These are phyloP conservation scores for Catamblyrhynchus diadema DNA, from an alignment of 2,797 vertebrate species.

Conservation along the genomic window DNA sequence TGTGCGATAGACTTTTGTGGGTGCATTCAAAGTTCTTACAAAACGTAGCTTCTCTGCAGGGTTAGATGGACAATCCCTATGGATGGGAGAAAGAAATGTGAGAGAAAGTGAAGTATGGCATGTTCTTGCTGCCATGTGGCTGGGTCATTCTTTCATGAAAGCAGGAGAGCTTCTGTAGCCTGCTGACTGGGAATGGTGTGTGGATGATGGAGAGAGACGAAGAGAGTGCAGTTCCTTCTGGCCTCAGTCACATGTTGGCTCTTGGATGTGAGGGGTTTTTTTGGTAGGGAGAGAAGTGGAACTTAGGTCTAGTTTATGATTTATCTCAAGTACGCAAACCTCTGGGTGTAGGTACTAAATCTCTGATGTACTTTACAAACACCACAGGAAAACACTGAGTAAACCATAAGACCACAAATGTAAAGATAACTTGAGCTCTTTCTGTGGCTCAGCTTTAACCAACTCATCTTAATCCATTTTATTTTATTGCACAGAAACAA, in stretches of 20 bases:
- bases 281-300: neutral
- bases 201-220: too few species aligned
- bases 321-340: neutral
- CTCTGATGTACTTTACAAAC: neutral
- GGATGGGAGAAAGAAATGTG: neutral
- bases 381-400: neutral
- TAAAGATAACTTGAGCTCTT: neutral
- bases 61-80: neutral
- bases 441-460: neutral
- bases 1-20: neutral
- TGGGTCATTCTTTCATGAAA: neutral
- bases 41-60: neutral
- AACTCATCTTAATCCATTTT: neutral
- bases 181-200: neutral
- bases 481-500: neutral
- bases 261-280: neutral
- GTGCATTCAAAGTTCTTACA: accelerated
- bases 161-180: neutral
- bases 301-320: neutral
- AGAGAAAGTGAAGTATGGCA: neutral
- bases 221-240: neutral
- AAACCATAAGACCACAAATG: neutral
- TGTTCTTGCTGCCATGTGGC: neutral
- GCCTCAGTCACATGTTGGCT: neutral
- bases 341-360: neutral